A percentile compares a stretch with the other conserved stretches of the same genome.
These are phyloP conservation scores for Pantherophis guttatus DNA, from an alignment of 2,113 vertebrate species.

Conservation along the genomic window DNA sequence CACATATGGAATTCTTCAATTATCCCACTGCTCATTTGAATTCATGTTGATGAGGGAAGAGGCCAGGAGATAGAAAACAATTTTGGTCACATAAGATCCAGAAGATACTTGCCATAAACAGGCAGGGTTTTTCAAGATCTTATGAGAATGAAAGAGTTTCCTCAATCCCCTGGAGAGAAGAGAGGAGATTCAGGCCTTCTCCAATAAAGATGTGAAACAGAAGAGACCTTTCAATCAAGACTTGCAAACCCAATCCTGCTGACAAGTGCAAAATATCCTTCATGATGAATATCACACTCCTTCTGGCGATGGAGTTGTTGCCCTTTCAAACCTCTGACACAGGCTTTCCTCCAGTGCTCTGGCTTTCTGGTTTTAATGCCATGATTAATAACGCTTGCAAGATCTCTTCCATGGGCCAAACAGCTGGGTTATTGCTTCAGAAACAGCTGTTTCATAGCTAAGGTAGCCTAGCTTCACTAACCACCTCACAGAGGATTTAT, in stretches of 20 bases:
- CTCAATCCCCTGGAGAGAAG: not conserved
- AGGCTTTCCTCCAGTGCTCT: conserved; percentile 42
- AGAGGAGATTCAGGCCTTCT: conserved; percentile 3
- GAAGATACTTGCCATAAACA: not conserved
- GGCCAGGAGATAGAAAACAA: not conserved
- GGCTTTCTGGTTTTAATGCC: conserved; percentile 48
- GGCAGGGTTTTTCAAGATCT: not conserved
- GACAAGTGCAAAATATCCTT: not conserved
- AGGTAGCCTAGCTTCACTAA: conserved; percentile 54
- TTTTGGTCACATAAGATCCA: not conserved
- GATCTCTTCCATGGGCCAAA: conserved; percentile 56
- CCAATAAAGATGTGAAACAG: not conserved
- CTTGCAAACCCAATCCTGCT: not conserved
- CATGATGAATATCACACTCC: not conserved
- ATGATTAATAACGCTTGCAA: conserved; percentile 62
- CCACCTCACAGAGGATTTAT: conserved; percentile 53
- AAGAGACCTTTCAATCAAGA: not conserved
- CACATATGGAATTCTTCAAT: not conserved
- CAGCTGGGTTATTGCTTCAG: conserved; percentile 64
- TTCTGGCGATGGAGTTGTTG: conserved; percentile 26
- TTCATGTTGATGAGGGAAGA: not conserved
- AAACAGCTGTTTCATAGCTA: conserved; percentile 67
- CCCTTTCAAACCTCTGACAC: conserved; percentile 28
- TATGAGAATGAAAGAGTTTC: not conserved
- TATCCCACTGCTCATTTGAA: conserved; percentile 42